Percentiles rank a stretch among this genome's conserved stretches.
Evolutionary conservation across 1,140 invertebrate species (phyloP).

Genomic region (Cryptotermes secundus): DNA sequence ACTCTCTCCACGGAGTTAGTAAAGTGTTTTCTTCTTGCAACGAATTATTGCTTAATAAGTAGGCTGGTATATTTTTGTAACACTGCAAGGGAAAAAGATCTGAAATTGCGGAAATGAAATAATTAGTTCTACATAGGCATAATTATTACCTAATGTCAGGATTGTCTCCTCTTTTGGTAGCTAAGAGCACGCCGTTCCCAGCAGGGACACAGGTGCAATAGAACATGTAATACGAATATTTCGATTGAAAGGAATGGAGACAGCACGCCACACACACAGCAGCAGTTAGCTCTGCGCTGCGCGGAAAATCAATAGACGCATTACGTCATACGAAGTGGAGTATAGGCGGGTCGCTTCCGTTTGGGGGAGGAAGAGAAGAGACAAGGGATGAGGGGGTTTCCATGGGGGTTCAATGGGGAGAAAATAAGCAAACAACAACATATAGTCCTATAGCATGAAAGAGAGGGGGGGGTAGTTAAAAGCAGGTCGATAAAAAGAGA

Average conservation of each 20-base stretch:
- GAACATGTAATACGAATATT: too few species aligned
- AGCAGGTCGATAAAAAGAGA: constrained; percentile 26
- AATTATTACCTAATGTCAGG: too few species aligned
- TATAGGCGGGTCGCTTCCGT: constrained; percentile 25
- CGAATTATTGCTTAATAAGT: too few species aligned
- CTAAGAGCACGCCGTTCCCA: too few species aligned
- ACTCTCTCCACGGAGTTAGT: too few species aligned
- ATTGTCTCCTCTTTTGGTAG: too few species aligned
- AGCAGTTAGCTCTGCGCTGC: neutral
- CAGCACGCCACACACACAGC: neutral
- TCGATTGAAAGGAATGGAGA: neutral
- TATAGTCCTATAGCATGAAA: neutral
- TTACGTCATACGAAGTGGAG: neutral
- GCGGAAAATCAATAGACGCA: neutral
- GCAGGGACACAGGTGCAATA: too few species aligned
- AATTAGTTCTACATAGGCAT: too few species aligned
- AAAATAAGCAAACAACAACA: constrained; percentile 29
- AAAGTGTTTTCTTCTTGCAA: too few species aligned
- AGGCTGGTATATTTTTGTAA: too few species aligned
- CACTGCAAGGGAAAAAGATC: too few species aligned
- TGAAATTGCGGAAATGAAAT: too few species aligned
- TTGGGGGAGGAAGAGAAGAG: neutral
- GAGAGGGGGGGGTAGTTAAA: neutral
- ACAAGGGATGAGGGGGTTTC: neutral
- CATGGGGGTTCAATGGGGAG: constrained; percentile 27